These are phyloP conservation scores for Gymnocheta viridis DNA, from an alignment of 2,888 invertebrate species.

Conservation along the genomic window DNA sequence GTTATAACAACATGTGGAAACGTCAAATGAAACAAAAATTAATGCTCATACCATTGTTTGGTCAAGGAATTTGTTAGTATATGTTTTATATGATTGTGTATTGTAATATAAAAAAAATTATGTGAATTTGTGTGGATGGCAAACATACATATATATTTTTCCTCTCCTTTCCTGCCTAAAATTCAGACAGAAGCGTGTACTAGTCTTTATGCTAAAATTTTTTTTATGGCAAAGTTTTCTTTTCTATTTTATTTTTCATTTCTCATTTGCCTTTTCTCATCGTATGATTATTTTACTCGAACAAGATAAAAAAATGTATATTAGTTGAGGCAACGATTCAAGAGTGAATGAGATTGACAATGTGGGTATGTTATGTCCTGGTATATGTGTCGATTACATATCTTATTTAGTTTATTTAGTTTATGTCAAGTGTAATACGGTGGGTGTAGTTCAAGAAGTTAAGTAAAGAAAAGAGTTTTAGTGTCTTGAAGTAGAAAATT, in stretches of 20 bases:
- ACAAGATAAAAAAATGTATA: not conserved
- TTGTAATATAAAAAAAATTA: too few relatives aligned
- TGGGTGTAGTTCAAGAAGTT: not conserved
- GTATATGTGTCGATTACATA: not conserved
- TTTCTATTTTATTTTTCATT: slow-evolving; percentile 13
- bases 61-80: too few relatives aligned
- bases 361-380: not conserved
- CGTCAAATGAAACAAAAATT: too few relatives aligned
- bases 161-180: too few relatives aligned
- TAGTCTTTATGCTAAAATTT: not conserved
- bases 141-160: too few relatives aligned
- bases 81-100: too few relatives aligned
- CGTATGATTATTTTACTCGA: slow-evolving; percentile 15
- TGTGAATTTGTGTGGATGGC: too few relatives aligned
- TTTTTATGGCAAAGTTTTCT: slow-evolving; percentile 14
- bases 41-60: too few relatives aligned
- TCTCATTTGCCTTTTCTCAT: slow-evolving; percentile 34
- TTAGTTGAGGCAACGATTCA: slow-evolving; percentile 15
- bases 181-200: too few relatives aligned
- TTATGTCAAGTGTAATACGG: not conserved
- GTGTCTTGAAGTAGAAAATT: not conserved
- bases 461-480: not conserved
- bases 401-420: not conserved
- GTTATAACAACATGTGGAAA: too few relatives aligned
- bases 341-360: too few relatives aligned